phyloP scores from a whole-genome alignment of 2,113 vertebrate genomes.

The Camelus bactrianus region DNA sequence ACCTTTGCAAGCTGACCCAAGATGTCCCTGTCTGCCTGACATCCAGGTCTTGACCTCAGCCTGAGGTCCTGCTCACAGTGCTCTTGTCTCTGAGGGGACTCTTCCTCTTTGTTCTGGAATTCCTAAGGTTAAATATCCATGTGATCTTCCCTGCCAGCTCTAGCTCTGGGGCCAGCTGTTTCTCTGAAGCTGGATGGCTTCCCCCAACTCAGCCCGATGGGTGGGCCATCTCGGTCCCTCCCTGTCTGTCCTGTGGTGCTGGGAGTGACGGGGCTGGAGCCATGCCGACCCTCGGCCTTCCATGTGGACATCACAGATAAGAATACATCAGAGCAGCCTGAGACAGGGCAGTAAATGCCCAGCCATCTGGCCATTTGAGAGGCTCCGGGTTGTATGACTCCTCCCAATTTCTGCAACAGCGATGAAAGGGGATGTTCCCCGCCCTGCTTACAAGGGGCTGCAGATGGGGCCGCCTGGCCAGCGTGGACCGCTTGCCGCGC shows the following conservation, averaged over 20 bases:
- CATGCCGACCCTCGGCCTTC: neutral
- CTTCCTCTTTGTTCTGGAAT: neutral
- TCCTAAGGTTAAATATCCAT: neutral
- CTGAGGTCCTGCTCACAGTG: neutral
- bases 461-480: neutral
- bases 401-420: neutral
- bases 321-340: neutral
- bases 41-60: neutral
- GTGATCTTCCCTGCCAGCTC: neutral
- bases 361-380: neutral
- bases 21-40: neutral
- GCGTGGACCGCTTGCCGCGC: neutral
- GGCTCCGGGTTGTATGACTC: neutral
- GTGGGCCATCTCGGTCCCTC: fast-evolving
- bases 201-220: neutral
- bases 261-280: no score
- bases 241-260: neutral
- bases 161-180: neutral
- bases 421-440: neutral
- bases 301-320: fast-evolving
- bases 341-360: neutral
- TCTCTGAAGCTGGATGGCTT: neutral
- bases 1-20: neutral
- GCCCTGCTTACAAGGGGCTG: neutral
- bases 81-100: neutral